Percentiles rank a stretch among this genome's conserved stretches.
These are phyloP conservation scores for Indicator maculatus DNA, from an alignment of 2,113 vertebrate genomes.

Conservation along the genomic window DNA sequence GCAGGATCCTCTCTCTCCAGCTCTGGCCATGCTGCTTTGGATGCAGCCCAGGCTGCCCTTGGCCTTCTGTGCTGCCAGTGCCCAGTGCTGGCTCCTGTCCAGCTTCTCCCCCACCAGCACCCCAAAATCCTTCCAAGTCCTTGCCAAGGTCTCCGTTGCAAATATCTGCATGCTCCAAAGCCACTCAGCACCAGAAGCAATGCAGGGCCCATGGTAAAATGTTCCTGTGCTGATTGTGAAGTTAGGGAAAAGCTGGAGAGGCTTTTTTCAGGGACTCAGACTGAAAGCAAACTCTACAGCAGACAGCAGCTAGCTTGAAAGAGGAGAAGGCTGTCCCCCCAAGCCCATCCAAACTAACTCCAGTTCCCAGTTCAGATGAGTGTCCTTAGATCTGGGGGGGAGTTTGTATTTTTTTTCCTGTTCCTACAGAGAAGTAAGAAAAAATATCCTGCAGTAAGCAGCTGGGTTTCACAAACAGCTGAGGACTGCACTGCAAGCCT, in stretches of 20 bases:
- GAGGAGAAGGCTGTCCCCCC: background rate
- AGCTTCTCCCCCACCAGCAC: too few species aligned
- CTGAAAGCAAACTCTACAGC: background rate
- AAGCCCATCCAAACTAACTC: background rate
- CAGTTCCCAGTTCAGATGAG: background rate
- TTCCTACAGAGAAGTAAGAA: background rate
- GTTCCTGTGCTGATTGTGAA: background rate
- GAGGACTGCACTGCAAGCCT: background rate
- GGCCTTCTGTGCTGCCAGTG: too few species aligned
- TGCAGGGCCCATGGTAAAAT: rapidly evolving
- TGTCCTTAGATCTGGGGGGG: background rate
- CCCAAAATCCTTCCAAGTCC: background rate
- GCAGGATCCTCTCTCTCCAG: too few species aligned
- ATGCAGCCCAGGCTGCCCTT: too few species aligned
- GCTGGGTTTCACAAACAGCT: background rate
- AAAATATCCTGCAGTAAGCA: background rate
- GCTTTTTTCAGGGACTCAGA: background rate
- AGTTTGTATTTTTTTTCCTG: background rate
- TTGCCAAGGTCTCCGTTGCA: background rate
- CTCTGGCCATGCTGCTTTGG: too few species aligned
- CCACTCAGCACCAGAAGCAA: background rate
- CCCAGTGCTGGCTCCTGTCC: too few species aligned
- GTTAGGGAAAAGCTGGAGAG: background rate
- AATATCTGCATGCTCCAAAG: background rate
- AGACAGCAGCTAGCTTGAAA: background rate